These are phyloP conservation scores for Nemotelus pantherinus DNA, from an alignment of 2,888 invertebrate species.

Conservation along the genomic window DNA sequence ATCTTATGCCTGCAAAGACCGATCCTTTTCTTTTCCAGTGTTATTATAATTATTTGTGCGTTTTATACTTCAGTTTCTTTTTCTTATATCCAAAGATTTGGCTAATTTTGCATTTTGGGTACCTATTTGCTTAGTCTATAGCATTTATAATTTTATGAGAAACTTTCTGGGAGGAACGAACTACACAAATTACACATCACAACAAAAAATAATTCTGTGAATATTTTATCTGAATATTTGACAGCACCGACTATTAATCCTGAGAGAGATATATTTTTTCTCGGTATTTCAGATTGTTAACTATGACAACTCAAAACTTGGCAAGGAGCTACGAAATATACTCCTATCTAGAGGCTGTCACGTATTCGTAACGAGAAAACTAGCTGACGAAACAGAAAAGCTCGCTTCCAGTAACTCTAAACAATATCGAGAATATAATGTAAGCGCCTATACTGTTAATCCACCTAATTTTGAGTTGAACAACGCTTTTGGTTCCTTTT, in stretches of 20 bases:
- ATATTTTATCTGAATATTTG: background rate
- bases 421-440: conserved; percentile 3
- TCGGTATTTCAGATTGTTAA: conserved; percentile 3
- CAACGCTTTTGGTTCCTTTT: background rate
- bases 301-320: conserved; percentile 2
- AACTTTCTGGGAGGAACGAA: too few species aligned
- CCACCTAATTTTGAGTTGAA: background rate
- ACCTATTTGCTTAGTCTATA: too few species aligned
- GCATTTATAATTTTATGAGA: too few species aligned
- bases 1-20: too few species aligned
- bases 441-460: background rate
- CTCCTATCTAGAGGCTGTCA: background rate
- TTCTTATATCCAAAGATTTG: too few species aligned
- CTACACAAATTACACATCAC: background rate
- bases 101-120: too few species aligned
- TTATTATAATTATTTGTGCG: too few species aligned
- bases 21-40: too few species aligned
- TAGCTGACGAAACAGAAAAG: background rate
- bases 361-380: background rate
- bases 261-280: too few species aligned
- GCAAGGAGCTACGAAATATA: background rate
- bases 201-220: background rate
- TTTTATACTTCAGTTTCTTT: too few species aligned
- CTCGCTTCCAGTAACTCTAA: background rate
- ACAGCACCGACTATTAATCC: background rate